A percentile compares a stretch with the other conserved stretches of the same genome.
phyloP scores from a whole-genome alignment of 30 jellyfish, hydroid and myxozoan genomes.

The Phacellophora camtschatica region DNA sequence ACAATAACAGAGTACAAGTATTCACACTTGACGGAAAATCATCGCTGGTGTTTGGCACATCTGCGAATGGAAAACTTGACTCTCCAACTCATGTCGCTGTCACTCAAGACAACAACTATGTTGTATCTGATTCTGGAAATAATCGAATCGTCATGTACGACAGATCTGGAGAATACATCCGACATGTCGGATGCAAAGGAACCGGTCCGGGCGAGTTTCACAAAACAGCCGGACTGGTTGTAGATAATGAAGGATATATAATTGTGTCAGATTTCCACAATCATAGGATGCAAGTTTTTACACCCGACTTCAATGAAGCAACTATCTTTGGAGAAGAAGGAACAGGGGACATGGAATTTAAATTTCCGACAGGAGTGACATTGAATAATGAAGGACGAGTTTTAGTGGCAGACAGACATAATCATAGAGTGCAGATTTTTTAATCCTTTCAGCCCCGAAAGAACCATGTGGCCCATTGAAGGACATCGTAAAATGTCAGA shows the following conservation, averaged over 20 bases:
- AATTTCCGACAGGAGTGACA: slow-evolving; percentile 83
- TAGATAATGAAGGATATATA: slow-evolving; percentile 85
- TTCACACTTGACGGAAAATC: slow-evolving; percentile 90
- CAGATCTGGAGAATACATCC: slow-evolving; percentile 37
- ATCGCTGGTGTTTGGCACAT: slow-evolving; percentile 53
- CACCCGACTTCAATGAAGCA: slow-evolving; percentile 56
- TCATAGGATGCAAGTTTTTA: slow-evolving; percentile 83
- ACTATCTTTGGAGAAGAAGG: slow-evolving; percentile 88
- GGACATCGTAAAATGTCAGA: too few species aligned
- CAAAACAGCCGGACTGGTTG: slow-evolving; percentile 85
- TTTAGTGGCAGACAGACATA: slow-evolving; percentile 84
- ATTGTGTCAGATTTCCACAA: slow-evolving; percentile 82
- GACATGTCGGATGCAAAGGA: slow-evolving; percentile 83
- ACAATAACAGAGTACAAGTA: slow-evolving; percentile 85
- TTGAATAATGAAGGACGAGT: slow-evolving; percentile 85
- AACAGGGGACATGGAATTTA: slow-evolving; percentile 60
- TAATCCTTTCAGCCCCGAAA: too few species aligned
- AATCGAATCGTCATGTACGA: slow-evolving; percentile 73
- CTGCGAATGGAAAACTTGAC: slow-evolving; percentile 70
- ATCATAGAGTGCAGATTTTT: slow-evolving; percentile 81
- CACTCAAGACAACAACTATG: slow-evolving; percentile 67
- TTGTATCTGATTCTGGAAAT: slow-evolving; percentile 93
- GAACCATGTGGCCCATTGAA: too few species aligned
- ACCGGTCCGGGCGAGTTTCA: slow-evolving; percentile 73
- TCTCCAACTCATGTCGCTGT: slow-evolving; percentile 95